Evolutionary conservation across 2,797 vertebrate species (phyloP), one percentile per base, ranked within the genome.

Genomic region (Lates japonicus): DNA sequence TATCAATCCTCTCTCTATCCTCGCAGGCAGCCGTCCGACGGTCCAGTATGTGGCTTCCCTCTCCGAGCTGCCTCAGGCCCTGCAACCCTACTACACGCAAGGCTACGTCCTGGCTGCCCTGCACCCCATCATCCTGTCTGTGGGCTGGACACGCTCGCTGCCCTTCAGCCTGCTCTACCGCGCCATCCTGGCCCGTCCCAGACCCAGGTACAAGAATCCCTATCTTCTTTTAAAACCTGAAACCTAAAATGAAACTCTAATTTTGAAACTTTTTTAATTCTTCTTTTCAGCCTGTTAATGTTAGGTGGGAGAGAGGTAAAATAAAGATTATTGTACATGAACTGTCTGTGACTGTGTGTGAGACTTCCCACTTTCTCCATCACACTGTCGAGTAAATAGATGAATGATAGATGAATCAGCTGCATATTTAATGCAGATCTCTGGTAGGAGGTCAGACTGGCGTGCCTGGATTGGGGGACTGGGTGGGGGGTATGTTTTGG

Each of bases 141-240:
- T 96, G 66, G 97, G 97, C 6, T 95, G 87, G 0, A 96, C 93
- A 11, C 96, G 94, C 69, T 94, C 87, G 0, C 96, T 98, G 69
- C 96, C 98, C 48, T 97, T 97, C 72, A 98, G 96, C 88, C 94
- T 97, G 84, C 95, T 99, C 7, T 99, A 99, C 90, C 95, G 98
- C 1, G 97, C 95, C 74, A 95, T 99, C 41, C 92, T 99, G 51
- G 92, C 95, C 12, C 95, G 98, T 0, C 93, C 95, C 19, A 96
- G 96, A 87, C 87, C 91, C 79, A 97, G 97, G 98, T 99, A 96
- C 29, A 1, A 10, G 2, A 25, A 25, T 11, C 25, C 14, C 20
- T 1, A 70, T 39, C 49, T 19, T 13, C 35, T 35, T 25, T 12
- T 7, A 4, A 13, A 7, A 20, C 17, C 42, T 48, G 3, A 48